phyloP scores from a whole-genome alignment of 1,140 invertebrate genomes.

The Phenacoccus solenopsis region DNA sequence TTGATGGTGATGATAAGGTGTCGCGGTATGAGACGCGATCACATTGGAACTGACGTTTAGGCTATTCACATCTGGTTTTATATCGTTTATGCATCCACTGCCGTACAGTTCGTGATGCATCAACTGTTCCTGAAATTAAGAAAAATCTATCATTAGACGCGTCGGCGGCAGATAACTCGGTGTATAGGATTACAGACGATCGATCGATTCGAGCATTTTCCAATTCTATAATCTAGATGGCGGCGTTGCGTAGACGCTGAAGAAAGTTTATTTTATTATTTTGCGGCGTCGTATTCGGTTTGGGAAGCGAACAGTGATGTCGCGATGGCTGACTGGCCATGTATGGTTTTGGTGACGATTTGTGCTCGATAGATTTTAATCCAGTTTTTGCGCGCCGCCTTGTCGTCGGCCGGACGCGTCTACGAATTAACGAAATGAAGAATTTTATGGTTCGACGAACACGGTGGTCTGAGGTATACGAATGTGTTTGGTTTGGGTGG shows the following conservation, averaged over 20 bases:
- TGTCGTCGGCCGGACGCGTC: too few relatives aligned
- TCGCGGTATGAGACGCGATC: background rate
- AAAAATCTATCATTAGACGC: background rate
- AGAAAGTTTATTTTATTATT: background rate
- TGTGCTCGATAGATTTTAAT: background rate
- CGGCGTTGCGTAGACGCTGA: background rate
- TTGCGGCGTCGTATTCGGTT: background rate
- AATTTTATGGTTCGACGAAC: background rate
- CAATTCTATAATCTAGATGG: too few relatives aligned
- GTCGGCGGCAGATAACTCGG: background rate
- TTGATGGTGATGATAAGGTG: slow-evolving; percentile 8
- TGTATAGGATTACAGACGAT: background rate
- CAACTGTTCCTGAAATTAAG: background rate
- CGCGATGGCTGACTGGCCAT: background rate
- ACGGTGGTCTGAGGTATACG: background rate
- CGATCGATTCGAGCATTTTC: too few relatives aligned
- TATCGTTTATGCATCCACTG: slow-evolving; percentile 10
- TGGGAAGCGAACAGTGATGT: background rate
- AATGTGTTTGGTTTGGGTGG: too few relatives aligned
- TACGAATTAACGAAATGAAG: background rate
- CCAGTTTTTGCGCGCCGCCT: background rate
- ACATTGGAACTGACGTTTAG: background rate
- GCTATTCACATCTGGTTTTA: slow-evolving; percentile 12
- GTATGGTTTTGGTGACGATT: background rate
- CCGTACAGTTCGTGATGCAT: slow-evolving; percentile 11